These are phyloP conservation scores for Aphidius gifuensis DNA, from an alignment of 1,140 invertebrate species.

Conservation along the genomic window DNA sequence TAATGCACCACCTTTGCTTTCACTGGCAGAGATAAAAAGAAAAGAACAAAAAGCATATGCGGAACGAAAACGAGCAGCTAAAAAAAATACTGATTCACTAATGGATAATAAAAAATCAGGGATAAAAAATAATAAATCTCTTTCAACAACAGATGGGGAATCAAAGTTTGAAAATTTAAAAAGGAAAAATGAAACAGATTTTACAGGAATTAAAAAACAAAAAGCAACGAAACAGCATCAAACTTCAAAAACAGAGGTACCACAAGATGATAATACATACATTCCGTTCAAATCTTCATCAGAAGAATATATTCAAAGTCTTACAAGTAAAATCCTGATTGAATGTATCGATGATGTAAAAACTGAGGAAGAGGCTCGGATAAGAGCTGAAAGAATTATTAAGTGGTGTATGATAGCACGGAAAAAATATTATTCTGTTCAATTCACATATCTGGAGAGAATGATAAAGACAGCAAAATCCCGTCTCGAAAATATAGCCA, in stretches of 20 bases:
- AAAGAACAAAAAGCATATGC: neutral
- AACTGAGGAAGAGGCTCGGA: neutral
- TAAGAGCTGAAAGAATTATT: slow-evolving; percentile 3
- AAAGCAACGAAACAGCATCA: neutral
- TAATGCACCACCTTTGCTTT: neutral
- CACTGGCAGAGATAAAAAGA: neutral
- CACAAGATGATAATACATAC: neutral
- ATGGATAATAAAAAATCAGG: neutral
- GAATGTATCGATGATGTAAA: no score
- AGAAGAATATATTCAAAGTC: neutral
- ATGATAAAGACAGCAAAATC: neutral
- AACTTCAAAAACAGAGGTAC: neutral
- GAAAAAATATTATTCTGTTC: neutral
- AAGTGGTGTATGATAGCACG: neutral
- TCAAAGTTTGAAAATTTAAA: no score
- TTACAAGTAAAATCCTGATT: neutral
- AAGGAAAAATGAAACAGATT: no score
- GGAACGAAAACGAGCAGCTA: neutral
- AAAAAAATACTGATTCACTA: neutral
- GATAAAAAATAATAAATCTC: no score
- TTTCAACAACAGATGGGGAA: no score
- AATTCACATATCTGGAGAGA: neutral
- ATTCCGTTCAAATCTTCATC: neutral
- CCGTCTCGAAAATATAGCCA: neutral
- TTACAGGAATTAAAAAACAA: no score